phyloP scores from a whole-genome alignment of 2,888 invertebrate species.

The Acronicta psi region DNA sequence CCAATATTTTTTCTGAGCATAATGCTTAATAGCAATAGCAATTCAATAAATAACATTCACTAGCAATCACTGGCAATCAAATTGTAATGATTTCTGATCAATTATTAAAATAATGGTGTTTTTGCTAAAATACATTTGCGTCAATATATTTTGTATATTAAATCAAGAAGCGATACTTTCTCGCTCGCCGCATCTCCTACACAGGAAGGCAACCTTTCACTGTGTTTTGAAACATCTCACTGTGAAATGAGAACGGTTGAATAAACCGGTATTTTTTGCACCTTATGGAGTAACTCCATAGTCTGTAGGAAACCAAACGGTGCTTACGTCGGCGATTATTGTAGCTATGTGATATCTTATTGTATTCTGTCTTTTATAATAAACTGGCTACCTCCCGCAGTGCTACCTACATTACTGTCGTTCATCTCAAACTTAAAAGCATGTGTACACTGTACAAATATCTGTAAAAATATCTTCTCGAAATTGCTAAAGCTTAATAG shows the following conservation, averaged over 20 bases:
- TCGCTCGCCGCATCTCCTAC: slow-evolving; percentile 5
- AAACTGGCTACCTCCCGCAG: too few relatives aligned
- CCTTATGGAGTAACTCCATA: slow-evolving; percentile 30
- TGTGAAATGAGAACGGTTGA: slow-evolving; percentile 55
- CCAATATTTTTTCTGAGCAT: too few relatives aligned
- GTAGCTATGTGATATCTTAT: slow-evolving; percentile 5
- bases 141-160: not conserved
- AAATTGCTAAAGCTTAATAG: too few relatives aligned
- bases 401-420: too few relatives aligned
- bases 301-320: slow-evolving; percentile 30
- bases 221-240: slow-evolving; percentile 57
- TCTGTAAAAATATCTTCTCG: too few relatives aligned
- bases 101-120: not conserved
- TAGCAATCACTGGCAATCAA: too few relatives aligned
- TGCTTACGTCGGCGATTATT: slow-evolving; percentile 9
- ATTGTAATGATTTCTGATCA: not conserved
- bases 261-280: slow-evolving; percentile 47
- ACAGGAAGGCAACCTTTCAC: slow-evolving; percentile 17
- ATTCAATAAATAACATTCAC: too few relatives aligned
- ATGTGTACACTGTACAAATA: too few relatives aligned
- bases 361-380: slow-evolving; percentile 7
- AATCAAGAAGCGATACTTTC: slow-evolving; percentile 2
- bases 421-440: too few relatives aligned
- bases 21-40: too few relatives aligned
- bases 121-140: too few relatives aligned